Evolutionary conservation across 2,888 invertebrate species (phyloP).

Genomic region (Calliphora vomitoria): DNA sequence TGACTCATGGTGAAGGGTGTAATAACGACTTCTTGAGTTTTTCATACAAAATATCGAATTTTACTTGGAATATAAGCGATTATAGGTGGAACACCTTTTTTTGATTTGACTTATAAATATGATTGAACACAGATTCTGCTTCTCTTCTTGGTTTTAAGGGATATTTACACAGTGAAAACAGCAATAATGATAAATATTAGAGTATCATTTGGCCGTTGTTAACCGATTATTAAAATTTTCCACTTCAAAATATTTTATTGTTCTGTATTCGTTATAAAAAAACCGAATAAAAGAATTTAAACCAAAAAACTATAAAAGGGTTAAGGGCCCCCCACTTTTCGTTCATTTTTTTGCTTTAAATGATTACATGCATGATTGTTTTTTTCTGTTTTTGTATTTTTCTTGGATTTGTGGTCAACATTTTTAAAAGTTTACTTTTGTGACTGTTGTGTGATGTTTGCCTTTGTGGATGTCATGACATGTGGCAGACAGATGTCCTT

Average conservation of each 20-base stretch:
- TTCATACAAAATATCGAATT: no score
- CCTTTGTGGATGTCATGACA: constrained; percentile 55
- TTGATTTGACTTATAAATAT: no score
- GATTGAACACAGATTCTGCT: no score
- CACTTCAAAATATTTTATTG: constrained; percentile 1
- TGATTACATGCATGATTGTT: not conserved
- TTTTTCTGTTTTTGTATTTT: constrained; percentile 26
- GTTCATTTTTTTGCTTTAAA: not conserved
- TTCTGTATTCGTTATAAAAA: constrained; percentile 22
- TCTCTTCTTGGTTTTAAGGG: no score
- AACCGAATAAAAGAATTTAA: constrained; percentile 22
- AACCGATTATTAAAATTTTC: not conserved
- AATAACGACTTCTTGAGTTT: no score
- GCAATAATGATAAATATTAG: not conserved
- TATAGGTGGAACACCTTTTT: no score
- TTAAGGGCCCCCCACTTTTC: constrained; percentile 57
- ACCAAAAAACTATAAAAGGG: constrained; percentile 9
- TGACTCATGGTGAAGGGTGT: no score
- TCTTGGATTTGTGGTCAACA: constrained; percentile 49
- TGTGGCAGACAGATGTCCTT: constrained; percentile 72
- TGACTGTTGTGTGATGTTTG: constrained; percentile 32
- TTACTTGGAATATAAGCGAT: no score
- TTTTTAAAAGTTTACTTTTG: constrained; percentile 36
- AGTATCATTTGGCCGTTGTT: not conserved
- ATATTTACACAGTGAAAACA: no score